Conservation (phyloP, 2,888 invertebrate species). For the Drosophila longiperda region DNA sequence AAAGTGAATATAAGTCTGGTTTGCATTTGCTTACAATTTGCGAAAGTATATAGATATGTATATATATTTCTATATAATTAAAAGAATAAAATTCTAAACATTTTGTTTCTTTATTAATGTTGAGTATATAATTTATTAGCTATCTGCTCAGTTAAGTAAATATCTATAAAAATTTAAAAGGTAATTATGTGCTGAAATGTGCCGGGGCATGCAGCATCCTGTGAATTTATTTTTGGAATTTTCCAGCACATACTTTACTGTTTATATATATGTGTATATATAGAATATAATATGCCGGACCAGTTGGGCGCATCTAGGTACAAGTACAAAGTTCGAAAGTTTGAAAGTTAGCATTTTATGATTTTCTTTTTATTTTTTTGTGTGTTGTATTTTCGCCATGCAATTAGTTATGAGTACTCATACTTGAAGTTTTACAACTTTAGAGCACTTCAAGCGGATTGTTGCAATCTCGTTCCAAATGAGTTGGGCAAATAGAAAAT, state of each 20-base stretch:
- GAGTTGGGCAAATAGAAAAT: slow-evolving; percentile 76
- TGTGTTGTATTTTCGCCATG: slow-evolving; percentile 23
- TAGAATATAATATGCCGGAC: slow-evolving; percentile 5
- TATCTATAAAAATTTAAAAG: slow-evolving; percentile 38
- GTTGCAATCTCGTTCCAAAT: slow-evolving; percentile 73
- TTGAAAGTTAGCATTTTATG: slow-evolving; percentile 46
- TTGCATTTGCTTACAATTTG: slow-evolving; percentile 1
- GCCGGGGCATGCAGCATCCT: slow-evolving; percentile 59
- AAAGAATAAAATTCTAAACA: slow-evolving; percentile 7
- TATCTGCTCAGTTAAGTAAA: slow-evolving; percentile 29
- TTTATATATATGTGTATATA: slow-evolving; percentile 20
- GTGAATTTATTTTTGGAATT: slow-evolving; percentile 41
- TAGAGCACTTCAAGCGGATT: slow-evolving; percentile 55
- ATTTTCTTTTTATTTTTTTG: slow-evolving; percentile 7
- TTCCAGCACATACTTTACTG: slow-evolving; percentile 9
- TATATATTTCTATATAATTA: not conserved
- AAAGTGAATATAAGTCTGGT: not conserved
- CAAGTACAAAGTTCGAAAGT: slow-evolving; percentile 61
- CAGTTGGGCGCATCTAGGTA: slow-evolving; percentile 25
- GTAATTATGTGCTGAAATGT: slow-evolving; percentile 75
- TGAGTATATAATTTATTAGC: slow-evolving; percentile 49
- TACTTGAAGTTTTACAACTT: slow-evolving; percentile 37
- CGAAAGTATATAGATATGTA: not conserved
- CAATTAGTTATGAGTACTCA: slow-evolving; percentile 69
- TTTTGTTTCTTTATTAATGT: slow-evolving; percentile 39